These are phyloP conservation scores for Holcopasites calliopsidis DNA, from an alignment of 1,140 invertebrate genomes.

Conservation along the genomic window DNA sequence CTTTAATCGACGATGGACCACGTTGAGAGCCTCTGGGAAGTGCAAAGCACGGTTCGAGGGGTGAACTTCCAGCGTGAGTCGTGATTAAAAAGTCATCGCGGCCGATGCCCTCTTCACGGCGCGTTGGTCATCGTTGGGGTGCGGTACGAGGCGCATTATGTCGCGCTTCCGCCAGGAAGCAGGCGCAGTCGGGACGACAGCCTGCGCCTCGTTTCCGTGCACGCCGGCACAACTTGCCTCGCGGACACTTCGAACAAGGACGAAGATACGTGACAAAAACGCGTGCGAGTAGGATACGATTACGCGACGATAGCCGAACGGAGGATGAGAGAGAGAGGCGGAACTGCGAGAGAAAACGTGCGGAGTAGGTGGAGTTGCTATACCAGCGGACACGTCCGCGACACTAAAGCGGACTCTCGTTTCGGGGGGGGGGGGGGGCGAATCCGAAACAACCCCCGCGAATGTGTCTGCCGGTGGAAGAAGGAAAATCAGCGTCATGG, in stretches of 20 bases:
- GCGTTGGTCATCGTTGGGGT: slow-evolving; percentile 60
- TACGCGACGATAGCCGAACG: slow-evolving; percentile 8
- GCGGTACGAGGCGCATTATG: slow-evolving; percentile 55
- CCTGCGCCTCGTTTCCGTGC: slow-evolving; percentile 51
- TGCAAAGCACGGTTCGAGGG: slow-evolving; percentile 42
- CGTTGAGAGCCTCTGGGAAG: slow-evolving; percentile 47
- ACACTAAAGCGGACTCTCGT: slow-evolving; percentile 55
- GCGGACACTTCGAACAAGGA: slow-evolving; percentile 32
- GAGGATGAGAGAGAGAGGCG: neutral
- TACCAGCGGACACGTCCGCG: slow-evolving; percentile 50
- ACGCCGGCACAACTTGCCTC: slow-evolving; percentile 47
- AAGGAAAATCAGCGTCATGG: neutral
- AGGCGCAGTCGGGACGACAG: slow-evolving; percentile 56
- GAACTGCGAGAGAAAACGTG: neutral
- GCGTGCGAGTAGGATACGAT: neutral
- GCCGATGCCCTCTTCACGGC: slow-evolving; percentile 63
- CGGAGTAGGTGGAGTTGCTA: neutral
- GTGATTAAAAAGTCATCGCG: slow-evolving; percentile 65
- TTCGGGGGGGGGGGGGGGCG: slow-evolving; percentile 54
- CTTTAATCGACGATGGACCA: slow-evolving; percentile 3
- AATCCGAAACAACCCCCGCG: slow-evolving; percentile 55
- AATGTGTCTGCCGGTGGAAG: slow-evolving; percentile 64
- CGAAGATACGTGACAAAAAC: slow-evolving; percentile 11
- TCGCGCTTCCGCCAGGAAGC: slow-evolving; percentile 61
- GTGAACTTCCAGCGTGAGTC: slow-evolving; percentile 47